These are phyloP conservation scores for Morelia viridis DNA, from an alignment of 2,797 vertebrate species.

Conservation along the genomic window DNA sequence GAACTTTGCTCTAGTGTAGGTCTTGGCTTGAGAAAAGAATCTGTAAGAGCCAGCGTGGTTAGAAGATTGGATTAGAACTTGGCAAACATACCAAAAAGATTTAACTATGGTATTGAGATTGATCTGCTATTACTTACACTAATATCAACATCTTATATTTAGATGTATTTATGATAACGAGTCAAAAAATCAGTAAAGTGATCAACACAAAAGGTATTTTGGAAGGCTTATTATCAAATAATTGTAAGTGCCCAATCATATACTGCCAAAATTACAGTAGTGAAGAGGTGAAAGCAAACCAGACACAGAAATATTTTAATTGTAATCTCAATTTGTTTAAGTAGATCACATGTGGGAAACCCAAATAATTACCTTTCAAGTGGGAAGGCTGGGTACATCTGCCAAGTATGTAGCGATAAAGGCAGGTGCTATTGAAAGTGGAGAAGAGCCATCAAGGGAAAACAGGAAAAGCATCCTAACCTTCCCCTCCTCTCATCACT, in stretches of 20 bases:
- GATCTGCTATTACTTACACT: neutral
- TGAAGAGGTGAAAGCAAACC: slow-evolving; percentile 2
- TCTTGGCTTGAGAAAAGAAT: neutral
- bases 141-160: neutral
- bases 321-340: neutral
- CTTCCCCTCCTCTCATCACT: neutral
- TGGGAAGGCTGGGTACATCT: neutral
- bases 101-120: neutral
- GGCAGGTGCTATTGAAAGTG: neutral
- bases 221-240: neutral
- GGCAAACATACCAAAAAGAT: neutral
- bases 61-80: neutral
- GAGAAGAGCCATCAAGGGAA: neutral
- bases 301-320: neutral
- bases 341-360: neutral
- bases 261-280: slow-evolving; percentile 1
- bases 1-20: neutral
- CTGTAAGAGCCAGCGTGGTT: neutral
- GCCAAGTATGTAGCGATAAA: neutral
- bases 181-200: neutral
- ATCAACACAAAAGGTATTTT: neutral
- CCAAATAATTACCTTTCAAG: neutral
- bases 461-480: neutral
- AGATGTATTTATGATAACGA: neutral
- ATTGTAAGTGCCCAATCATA: slow-evolving; percentile 10